Conservation (phyloP, 2,888 invertebrate genomes). For the Oxyscelio sp. region DNA sequence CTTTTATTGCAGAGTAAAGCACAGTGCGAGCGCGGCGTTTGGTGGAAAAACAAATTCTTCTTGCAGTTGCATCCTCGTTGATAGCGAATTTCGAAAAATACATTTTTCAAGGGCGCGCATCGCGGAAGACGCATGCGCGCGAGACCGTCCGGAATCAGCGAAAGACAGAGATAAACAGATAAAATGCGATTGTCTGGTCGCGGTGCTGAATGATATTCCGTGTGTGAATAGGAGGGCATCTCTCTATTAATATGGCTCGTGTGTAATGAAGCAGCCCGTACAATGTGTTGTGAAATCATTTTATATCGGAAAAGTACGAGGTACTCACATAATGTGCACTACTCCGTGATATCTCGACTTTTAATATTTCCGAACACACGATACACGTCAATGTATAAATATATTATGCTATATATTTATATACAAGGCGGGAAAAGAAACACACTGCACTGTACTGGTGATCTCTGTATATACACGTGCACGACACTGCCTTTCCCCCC, state of each 20-base stretch:
- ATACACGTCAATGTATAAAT: conserved; percentile 49
- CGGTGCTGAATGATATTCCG: conserved; percentile 52
- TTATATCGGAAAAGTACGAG: conserved; percentile 34
- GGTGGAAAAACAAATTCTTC: background rate
- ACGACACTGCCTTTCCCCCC: conserved; percentile 61
- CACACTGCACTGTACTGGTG: conserved; percentile 68
- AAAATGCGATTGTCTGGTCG: conserved; percentile 58
- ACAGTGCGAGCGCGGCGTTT: background rate
- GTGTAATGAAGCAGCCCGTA: conserved; percentile 64
- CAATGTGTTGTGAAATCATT: conserved; percentile 57
- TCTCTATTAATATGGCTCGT: conserved; percentile 32
- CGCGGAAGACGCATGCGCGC: conserved; percentile 54
- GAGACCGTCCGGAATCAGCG: conserved; percentile 23
- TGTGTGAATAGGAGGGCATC: conserved; percentile 47
- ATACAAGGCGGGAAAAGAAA: conserved; percentile 56
- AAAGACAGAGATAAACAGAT: conserved; percentile 61
- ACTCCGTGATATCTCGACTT: conserved; percentile 65
- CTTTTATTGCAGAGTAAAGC: background rate
- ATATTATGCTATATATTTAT: conserved; percentile 57
- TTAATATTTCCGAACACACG: conserved; percentile 59
- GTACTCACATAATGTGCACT: conserved; percentile 75
- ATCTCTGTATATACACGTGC: conserved; percentile 71
- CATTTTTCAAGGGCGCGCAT: conserved; percentile 51
- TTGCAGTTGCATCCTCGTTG: background rate
- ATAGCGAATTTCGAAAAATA: conserved; percentile 21